Evolutionary conservation across 1,140 invertebrate genomes (phyloP).

Genomic region (Choristoneura fumiferana): DNA sequence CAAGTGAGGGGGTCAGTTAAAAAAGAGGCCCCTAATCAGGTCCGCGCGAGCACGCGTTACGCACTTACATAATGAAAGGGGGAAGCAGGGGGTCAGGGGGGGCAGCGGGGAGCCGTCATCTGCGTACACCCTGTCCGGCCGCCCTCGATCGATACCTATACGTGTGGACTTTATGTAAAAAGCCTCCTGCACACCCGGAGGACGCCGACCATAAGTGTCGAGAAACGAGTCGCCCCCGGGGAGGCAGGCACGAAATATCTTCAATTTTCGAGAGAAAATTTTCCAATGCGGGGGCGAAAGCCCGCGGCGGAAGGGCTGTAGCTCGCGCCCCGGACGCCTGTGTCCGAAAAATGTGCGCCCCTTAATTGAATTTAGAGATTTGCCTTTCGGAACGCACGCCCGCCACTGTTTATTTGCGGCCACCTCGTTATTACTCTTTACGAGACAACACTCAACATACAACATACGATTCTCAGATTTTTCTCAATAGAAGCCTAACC

Average conservation of each 20-base stretch:
- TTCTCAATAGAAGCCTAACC: no score
- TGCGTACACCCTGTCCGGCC: slow-evolving; percentile 73
- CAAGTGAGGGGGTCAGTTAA: slow-evolving; percentile 73
- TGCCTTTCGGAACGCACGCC: slow-evolving; percentile 63
- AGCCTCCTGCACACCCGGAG: slow-evolving; percentile 72
- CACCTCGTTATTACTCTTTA: slow-evolving; percentile 51
- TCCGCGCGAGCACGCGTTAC: slow-evolving; percentile 74
- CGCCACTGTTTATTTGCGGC: slow-evolving; percentile 14
- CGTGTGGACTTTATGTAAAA: slow-evolving; percentile 78
- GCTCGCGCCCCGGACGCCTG: slow-evolving; percentile 51
- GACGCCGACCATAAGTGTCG: slow-evolving; percentile 75
- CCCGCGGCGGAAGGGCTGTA: slow-evolving; percentile 65
- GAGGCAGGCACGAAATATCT: slow-evolving; percentile 73
- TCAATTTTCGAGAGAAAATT: slow-evolving; percentile 77
- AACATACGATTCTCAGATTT: no score
- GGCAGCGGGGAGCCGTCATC: slow-evolving; percentile 58
- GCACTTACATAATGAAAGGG: slow-evolving; percentile 78
- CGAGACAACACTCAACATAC: slow-evolving; percentile 21
- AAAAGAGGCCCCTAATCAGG: slow-evolving; percentile 75
- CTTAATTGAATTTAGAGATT: slow-evolving; percentile 76
- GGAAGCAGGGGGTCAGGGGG: slow-evolving; percentile 51
- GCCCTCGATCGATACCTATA: slow-evolving; percentile 75
- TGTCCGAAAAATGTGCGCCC: slow-evolving; percentile 71
- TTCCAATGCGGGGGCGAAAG: slow-evolving; percentile 71
- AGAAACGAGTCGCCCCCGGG: slow-evolving; percentile 72